phyloP scores from a whole-genome alignment of 2,888 invertebrate genomes.

The Limenitis camilla region DNA sequence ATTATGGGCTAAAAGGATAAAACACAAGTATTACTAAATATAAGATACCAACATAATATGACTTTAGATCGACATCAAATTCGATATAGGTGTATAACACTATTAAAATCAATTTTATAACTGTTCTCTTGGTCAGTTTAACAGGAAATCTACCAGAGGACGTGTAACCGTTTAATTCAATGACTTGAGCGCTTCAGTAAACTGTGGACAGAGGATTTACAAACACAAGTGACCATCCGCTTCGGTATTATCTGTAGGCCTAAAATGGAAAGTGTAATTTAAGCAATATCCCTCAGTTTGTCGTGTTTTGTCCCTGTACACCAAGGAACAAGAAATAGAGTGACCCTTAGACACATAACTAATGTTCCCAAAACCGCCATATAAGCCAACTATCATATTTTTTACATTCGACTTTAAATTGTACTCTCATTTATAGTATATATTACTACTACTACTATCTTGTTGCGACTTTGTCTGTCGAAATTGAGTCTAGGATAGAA shows the following conservation, averaged over 20 bases:
- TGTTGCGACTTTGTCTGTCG: no score
- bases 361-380: no score
- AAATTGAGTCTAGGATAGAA: no score
- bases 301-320: not conserved
- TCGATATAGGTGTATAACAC: not conserved
- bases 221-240: constrained; percentile 25
- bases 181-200: constrained; percentile 33
- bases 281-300: not conserved
- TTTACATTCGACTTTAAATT: no score
- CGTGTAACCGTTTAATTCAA: constrained; percentile 52
- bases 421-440: no score
- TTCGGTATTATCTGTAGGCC: constrained; percentile 5
- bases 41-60: no score
- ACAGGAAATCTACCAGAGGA: not conserved
- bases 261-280: constrained; percentile 5
- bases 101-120: not conserved
- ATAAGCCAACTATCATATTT: no score
- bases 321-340: not conserved
- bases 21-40: no score
- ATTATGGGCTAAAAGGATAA: no score
- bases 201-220: constrained; percentile 35
- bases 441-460: no score
- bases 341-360: no score
- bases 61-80: not conserved
- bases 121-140: no score